Evolutionary conservation across 1,140 invertebrate species (phyloP), one percentile per base, ranked within the genome.

Genomic region (Zaprionus camerounensis): DNA sequence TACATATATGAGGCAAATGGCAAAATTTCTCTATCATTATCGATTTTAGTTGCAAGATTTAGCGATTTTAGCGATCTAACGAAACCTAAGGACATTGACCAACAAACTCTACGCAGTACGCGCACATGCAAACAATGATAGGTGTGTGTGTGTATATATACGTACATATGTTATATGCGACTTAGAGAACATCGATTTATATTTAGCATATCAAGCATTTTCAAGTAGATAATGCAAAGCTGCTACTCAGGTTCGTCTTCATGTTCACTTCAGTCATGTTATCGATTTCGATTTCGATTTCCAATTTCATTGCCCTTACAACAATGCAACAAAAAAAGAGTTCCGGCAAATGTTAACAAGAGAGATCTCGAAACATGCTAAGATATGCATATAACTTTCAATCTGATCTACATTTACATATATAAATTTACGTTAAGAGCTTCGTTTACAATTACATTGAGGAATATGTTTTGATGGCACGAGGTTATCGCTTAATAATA

Each of bases 381-480:
- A 53, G 31, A 15, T n/a, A 51, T 51, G 46, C 46, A 51, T 22
- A 62, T 20, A 44, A 36, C 17, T 7, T 24, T 51, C 28, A 65
- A 31, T 17, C 51, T 7, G 34, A 28, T 57, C 5, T 65, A 34
- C 34, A 31, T 20, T n/a, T 20, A 9, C 13, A 31, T 20, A 31
- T 20, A 17, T 17, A 38, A 24, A 38, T 17, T 41, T 57, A 44
- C 38, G n/a, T 58, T 65, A 17, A 63, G n/a, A 46, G 26, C 24
- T 38, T n/a, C 51, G 58, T 22, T 61, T 46, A 69, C 57, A 74
- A 69, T 67, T 59, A 83, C 67, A 82, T 56, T 58, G 58, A 82
- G 59, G 58, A 68, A 71, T 65, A 82, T 53, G 65, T 76, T 67
- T 61, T 64, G 63, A 51, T 64, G 76, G 62, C 73, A 80, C 65